These are phyloP conservation scores for Caenorhabditis japonica DNA, from an alignment of 2,888 invertebrate species.

Conservation along the genomic window DNA sequence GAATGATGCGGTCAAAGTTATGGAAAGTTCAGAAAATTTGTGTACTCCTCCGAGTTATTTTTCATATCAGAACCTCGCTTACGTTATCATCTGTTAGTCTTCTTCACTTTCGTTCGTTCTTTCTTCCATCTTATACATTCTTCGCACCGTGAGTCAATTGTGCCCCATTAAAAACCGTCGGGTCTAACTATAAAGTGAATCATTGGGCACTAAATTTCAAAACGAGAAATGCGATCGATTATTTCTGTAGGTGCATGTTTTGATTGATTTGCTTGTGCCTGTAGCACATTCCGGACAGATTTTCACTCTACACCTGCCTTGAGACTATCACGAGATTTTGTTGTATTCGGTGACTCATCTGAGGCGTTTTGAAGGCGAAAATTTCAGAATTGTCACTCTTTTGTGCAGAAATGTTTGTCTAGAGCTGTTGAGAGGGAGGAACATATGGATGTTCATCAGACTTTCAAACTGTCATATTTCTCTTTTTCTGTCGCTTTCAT, in stretches of 20 bases:
- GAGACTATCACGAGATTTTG: slow-evolving; percentile 5
- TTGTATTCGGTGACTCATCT: background rate
- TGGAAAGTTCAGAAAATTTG: too few relatives aligned
- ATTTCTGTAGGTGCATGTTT: slow-evolving; percentile 16
- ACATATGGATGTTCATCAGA: too few relatives aligned
- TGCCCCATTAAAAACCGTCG: slow-evolving; percentile 6
- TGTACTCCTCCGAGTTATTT: too few relatives aligned
- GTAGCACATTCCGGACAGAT: background rate
- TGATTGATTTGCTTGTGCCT: slow-evolving; percentile 18
- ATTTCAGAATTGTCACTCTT: background rate
- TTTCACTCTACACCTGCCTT: background rate
- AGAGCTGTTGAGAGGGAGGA: too few relatives aligned
- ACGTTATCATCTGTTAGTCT: slow-evolving; percentile 32
- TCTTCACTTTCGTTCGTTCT: background rate
- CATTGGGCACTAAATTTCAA: slow-evolving; percentile 14
- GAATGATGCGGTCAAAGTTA: too few relatives aligned
- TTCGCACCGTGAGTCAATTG: slow-evolving; percentile 31
- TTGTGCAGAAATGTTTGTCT: background rate
- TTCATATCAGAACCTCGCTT: too few relatives aligned
- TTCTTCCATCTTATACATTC: slow-evolving; percentile 5
- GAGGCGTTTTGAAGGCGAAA: background rate
- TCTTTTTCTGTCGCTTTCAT: too few relatives aligned
- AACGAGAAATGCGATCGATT: background rate
- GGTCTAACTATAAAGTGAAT: slow-evolving; percentile 13
- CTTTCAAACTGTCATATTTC: too few relatives aligned